phyloP scores from a whole-genome alignment of 2,113 vertebrate genomes.

The Labeo rohita region DNA sequence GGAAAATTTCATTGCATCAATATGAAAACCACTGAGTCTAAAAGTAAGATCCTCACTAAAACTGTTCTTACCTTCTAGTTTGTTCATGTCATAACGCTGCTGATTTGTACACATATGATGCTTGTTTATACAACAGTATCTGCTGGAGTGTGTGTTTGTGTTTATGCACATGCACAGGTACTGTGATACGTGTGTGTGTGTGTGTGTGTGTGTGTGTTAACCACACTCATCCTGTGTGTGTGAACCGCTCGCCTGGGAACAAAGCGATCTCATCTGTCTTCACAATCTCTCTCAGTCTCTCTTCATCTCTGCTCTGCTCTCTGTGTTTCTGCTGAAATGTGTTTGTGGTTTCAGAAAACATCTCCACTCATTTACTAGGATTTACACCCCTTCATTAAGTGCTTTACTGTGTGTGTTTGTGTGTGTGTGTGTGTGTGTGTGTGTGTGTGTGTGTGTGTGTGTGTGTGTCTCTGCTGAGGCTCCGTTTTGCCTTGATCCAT shows the following conservation, averaged over 20 bases:
- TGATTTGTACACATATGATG: background rate
- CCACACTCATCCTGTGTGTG: slow-evolving; percentile 75
- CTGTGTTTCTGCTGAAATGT: background rate
- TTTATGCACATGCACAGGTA: slow-evolving; percentile 36
- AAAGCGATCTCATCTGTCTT: background rate
- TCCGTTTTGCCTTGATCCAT: slow-evolving; percentile 35
- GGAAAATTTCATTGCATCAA: background rate
- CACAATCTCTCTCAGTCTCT: slow-evolving; percentile 12
- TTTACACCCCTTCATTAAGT: slow-evolving; percentile 18
- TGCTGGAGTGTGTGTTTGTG: slow-evolving; percentile 52
- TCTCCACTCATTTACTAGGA: background rate
- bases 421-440: slow-evolving; percentile 19
- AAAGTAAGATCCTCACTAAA: background rate
- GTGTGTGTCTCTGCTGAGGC: slow-evolving; percentile 5
- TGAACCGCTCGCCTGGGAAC: slow-evolving; percentile 78
- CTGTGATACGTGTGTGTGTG: slow-evolving; percentile 45
- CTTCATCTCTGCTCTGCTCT: background rate
- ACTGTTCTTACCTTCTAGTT: background rate
- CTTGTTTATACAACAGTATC: background rate
- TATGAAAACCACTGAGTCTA: background rate
- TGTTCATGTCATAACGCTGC: background rate
- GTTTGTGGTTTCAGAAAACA: slow-evolving; percentile 21
- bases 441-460: background rate
- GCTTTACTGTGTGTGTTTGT: slow-evolving; percentile 16
- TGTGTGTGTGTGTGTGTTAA: slow-evolving; percentile 52